These are phyloP conservation scores for Rhabdomys pumilio DNA, from an alignment of 2,797 vertebrate species.

Conservation along the genomic window DNA sequence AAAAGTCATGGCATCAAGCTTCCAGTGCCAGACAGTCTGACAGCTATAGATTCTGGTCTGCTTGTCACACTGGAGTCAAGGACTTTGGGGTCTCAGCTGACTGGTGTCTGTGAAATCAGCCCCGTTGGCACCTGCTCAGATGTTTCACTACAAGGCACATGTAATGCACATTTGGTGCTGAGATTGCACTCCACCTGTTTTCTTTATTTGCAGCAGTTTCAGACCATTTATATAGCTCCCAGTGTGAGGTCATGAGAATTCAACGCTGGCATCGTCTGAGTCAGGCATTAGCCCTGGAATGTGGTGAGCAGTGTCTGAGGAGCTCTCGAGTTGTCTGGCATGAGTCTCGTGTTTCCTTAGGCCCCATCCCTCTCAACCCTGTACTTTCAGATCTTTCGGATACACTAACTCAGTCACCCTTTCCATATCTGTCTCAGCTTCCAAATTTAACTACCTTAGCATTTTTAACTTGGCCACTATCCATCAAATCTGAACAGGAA, in stretches of 20 bases:
- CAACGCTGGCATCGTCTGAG: slow-evolving; percentile 33
- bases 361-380: background rate
- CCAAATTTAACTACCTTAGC: background rate
- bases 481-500: background rate
- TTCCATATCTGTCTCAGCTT: background rate
- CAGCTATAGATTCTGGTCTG: slow-evolving; percentile 60
- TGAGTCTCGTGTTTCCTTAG: background rate
- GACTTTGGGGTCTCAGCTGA: background rate
- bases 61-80: background rate
- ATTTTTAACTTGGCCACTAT: background rate
- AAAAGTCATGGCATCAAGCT: background rate
- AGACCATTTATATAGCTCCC: slow-evolving; percentile 55
- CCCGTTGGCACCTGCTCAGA: slow-evolving; percentile 67
- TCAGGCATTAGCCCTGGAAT: slow-evolving; percentile 8
- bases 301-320: background rate
- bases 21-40: slow-evolving; percentile 14
- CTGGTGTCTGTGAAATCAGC: background rate
- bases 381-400: background rate
- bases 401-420: background rate
- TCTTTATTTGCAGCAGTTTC: slow-evolving; percentile 79
- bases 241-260: slow-evolving; percentile 62
- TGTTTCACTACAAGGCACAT: background rate
- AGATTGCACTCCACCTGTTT: slow-evolving; percentile 83
- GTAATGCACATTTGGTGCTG: slow-evolving; percentile 64
- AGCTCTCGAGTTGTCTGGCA: background rate